phyloP scores from a whole-genome alignment of 2,888 invertebrate species.

The Ichneumoninae sp. region DNA sequence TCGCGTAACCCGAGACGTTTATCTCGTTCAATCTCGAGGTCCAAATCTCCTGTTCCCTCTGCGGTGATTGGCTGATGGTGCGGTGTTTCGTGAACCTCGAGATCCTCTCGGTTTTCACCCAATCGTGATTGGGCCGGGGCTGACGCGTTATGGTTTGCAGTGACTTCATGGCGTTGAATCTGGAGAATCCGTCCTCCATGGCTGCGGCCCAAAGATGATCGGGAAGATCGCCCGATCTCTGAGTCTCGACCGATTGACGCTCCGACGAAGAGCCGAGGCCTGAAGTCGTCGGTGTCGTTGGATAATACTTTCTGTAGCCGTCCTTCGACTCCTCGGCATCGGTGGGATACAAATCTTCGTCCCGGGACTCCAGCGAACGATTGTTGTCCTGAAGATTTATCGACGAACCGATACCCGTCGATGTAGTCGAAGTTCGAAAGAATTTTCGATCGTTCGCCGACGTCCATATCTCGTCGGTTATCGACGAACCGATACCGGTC shows the following conservation, averaged over 20 bases:
- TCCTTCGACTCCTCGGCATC: slow-evolving; percentile 75
- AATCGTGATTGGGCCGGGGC: slow-evolving; percentile 79
- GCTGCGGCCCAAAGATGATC: slow-evolving; percentile 79
- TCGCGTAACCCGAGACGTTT: slow-evolving; percentile 73
- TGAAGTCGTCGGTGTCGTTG: slow-evolving; percentile 78
- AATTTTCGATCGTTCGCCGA: slow-evolving; percentile 77
- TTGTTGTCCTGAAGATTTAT: slow-evolving; percentile 80
- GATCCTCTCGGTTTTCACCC: slow-evolving; percentile 79
- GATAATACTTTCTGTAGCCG: slow-evolving; percentile 75
- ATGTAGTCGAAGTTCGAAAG: slow-evolving; percentile 78
- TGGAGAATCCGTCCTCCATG: slow-evolving; percentile 77
- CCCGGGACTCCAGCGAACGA: slow-evolving; percentile 78
- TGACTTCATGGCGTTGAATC: slow-evolving; percentile 78
- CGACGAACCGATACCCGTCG: slow-evolving; percentile 79
- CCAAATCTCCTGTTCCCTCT: slow-evolving; percentile 77
- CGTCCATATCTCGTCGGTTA: slow-evolving; percentile 80
- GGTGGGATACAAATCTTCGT: slow-evolving; percentile 78
- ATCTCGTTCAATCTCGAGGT: slow-evolving; percentile 75
- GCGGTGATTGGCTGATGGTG: slow-evolving; percentile 79
- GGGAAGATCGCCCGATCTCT: slow-evolving; percentile 76
- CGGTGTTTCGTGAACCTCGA: slow-evolving; percentile 79
- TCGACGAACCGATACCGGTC: slow-evolving; percentile 77
- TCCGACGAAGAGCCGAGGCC: slow-evolving; percentile 80
- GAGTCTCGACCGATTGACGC: slow-evolving; percentile 77
- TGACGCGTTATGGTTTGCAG: slow-evolving; percentile 78